Evolutionary conservation across 2,113 vertebrate genomes (phyloP), one percentile per base, ranked within the genome.

Genomic region (Oxygymnocypris stewartii): DNA sequence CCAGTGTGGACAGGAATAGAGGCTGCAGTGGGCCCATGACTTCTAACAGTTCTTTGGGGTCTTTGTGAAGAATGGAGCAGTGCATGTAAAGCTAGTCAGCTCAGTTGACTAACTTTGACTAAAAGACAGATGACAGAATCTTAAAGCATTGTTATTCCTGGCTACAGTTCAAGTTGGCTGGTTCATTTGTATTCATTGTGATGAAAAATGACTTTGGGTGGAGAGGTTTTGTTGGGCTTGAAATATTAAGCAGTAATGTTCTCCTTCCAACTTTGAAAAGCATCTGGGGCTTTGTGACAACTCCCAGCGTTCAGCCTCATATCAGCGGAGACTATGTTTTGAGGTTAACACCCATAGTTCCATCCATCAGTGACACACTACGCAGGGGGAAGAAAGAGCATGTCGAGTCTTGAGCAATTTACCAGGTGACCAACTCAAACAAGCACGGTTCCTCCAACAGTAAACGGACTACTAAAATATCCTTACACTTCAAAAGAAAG

Each of bases 201-300:
- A 84, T 63, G 28, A 84, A 40, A 86, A 90, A 89, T 88, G 59
- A 61, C 75, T 91, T 69, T 87, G 88, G 88, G 86, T 87, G 87
- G 85, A 69, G 82, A 90, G 84, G 89, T 87, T 89, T 84, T 92
- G 63, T 92, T 89, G 80, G 67, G 78, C 93, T 92, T 87, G 87
- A 90, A 89, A 84, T 84, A 86, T 51, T 77, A 71, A 80, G 51
- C 69, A 83, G 79, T 87, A 49, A 75, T 84, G 82, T 85, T 87
- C 71, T 78, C 83, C 89, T 88, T 87, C 84, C 79, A 79, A 73
- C 40, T 51, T 77, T n/a, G 82, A 87, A 61, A 85, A 85, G 76
- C 75, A 89, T 84, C 61, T 87, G 71, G 85, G 71, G 82, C 25
- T 87, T 81, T 40, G 82, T 42, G 82, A 65, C 85, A 83, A 87